Base-by-base conservation (phyloP, 2,113 vertebrate genomes). In the Leuciscus idus region DNA sequence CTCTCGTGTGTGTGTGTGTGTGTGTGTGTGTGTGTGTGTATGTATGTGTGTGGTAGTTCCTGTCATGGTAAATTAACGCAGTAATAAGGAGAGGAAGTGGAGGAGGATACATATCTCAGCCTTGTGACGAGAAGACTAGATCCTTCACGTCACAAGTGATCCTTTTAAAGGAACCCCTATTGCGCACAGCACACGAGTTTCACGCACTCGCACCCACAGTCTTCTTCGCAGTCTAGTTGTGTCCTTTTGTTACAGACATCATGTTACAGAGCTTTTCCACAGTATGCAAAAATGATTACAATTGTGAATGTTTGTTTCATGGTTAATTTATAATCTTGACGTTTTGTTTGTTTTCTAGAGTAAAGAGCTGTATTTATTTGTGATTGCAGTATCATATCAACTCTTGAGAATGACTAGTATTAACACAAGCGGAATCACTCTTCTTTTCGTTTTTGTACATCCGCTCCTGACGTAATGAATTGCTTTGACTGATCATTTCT, bases 261-360 rank as follows among this genome's bases (percentile, higher is more conserved):
- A 83, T 88, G 84, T 82, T 84, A 73, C 88, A 85, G 75, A 93
- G 91, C 90, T 94, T 90, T 83, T 92, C 93, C 92, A 91, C 92
- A 91, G 92, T 92, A 93, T 94, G 94, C 93, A 94, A 94, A 93
- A 79, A 86, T 80, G 28, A 84, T 88, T 89, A 83, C 90, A 55
- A 90, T 93, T 93, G 92, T 92, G 87, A 94, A 94, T 93, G 92
- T 95, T 82, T 26, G 23, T 79, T 85, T 90, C 90, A 87, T 87
- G 93, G 89, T 95, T 96, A 93, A 95, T 95, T 96, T 95, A 95
- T 94, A 94, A 94, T 93, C 93, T 92, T 92, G 85, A 91, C 93
- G 84, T 90, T 88, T 79, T 57, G 77, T 90, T 88, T 84, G 64
- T 89, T 94, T 89, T 91, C 85, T 93, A 93, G 92, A 89, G 92